Conservation (phyloP, 2,888 invertebrate genomes). For the Matsumyia berberina region DNA sequence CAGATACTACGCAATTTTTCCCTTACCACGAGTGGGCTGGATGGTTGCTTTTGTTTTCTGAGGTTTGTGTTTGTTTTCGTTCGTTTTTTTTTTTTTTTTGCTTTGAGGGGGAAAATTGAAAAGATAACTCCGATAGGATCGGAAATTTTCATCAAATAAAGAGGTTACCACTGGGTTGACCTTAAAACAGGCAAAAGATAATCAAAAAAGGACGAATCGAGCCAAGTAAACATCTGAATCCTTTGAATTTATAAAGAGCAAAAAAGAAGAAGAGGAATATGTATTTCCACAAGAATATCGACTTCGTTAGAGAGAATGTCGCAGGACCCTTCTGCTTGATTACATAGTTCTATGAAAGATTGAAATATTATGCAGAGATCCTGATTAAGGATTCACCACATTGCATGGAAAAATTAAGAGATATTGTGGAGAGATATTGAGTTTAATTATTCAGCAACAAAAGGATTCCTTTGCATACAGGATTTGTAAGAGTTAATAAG, state of each 20-base stretch:
- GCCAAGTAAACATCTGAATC: constrained; percentile 9
- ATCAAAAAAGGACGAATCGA: background rate
- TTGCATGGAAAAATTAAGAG: constrained; percentile 24
- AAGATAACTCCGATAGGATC: constrained; percentile 29
- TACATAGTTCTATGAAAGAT: constrained; percentile 1
- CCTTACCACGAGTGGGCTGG: background rate
- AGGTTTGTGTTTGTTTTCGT: background rate
- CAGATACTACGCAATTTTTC: constrained; percentile 14
- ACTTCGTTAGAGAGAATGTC: constrained; percentile 39
- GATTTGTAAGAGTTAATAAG: constrained; percentile 32
- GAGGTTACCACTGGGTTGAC: constrained; percentile 15
- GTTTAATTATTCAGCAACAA: constrained; percentile 45
- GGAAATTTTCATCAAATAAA: constrained; percentile 20
- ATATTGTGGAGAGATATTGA: constrained; percentile 33
- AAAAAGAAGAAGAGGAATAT: too few relatives aligned
- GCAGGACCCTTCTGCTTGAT: background rate
- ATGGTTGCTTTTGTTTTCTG: background rate
- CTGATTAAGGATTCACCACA: constrained; percentile 48
- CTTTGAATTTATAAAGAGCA: constrained; percentile 9
- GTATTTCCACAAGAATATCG: constrained; percentile 23
- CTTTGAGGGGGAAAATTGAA: constrained; percentile 14
- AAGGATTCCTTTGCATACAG: constrained; percentile 26
- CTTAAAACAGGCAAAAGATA: background rate
- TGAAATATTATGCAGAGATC: constrained; percentile 35
- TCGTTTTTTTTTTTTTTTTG: constrained; percentile 1